Base-by-base conservation (phyloP, 2,797 vertebrate species). In the Syngnathus rostellatus region DNA sequence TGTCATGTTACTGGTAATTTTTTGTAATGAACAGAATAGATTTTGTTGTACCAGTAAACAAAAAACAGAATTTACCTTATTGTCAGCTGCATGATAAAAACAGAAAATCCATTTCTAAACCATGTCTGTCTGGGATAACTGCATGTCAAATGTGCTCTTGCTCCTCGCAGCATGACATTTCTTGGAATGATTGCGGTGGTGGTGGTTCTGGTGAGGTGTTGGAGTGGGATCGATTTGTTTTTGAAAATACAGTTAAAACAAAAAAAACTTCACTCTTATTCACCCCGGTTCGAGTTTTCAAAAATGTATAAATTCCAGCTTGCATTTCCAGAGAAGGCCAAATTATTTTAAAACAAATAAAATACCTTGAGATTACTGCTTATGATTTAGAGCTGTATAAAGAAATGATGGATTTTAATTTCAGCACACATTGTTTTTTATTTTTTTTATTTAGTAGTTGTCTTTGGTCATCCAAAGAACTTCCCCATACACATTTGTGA, bases 111-210 rank as follows among this genome's bases (percentile, higher is more conserved):
- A 85, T 85, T 81, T 83, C 72, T 8, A 39, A 38, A 59, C 68
- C 54, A 37, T 83, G 83, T 85, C 77, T 72, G 66, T 46, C 31
- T 71, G 71, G 77, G 83, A 83, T 80, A 82, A 83, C 79, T 65
- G 69, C 65, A 69, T 80, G 83, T 86, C 84, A 48, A 23, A 77
- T 70, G 60, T 72, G 72, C 75, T 73, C 74, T 53, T 8, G 46
- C 67, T 69, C 53, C 67, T 66, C 58, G 63, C 54, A 16, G 31
- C 17, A 58, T 65, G 68, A 75, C 46, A 66, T 71, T 66, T 55
- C 46, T 51, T 64, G 41, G 63, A 46, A 31, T 41, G 66, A 61
- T 63, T 62, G 64, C 3, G 31, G 31, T 31, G 31, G 31, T 31
- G 31, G 31, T 4, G 31, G 31, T 4, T 31, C 31, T 31, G 31